Evolutionary conservation across 2,888 invertebrate genomes (phyloP), one percentile per base, ranked within the genome.

Genomic region (Argyra leucocephala): DNA sequence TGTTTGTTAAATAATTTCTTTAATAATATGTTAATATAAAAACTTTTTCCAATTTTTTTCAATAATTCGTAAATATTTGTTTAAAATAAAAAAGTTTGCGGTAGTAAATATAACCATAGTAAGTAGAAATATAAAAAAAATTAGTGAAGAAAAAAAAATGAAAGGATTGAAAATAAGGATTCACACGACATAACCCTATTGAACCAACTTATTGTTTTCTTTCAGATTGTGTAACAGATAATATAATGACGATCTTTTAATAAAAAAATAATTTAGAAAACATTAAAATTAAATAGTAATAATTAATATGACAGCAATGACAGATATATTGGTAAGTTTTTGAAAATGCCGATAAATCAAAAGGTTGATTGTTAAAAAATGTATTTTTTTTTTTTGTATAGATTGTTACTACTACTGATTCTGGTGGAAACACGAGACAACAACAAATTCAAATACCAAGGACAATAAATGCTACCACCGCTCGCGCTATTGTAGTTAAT

Each of bases 141-240:
- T 12, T 31, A 7, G 9, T 31, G 7, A 10, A 6, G 31, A 31
- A 31, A 31, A 26, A 37, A 48, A 48, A 48, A 18, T 18, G n/a
- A 48, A 48, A 48, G 48, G 48, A 48, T n/a, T 18, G 48, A 48
- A 48, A 48, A 48, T 48, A 48, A 48, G 48, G 48, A 48, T 48
- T 48, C 48, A 48, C 48, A 48, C 48, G 48, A 48, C 48, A 48
- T 48, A 48, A 48, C 48, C 48, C 48, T 48, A 48, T 48, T 48
- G 48, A 48, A 18, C 12, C 48, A 48, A 48, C n/a, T n/a, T 31
- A 48, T 48, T 48, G 48, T 48, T 48, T 48, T 48, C 48, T 48
- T 48, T 48, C 48, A 48, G 48, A 18, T 48, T 48, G 48, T 48
- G 48, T 48, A 48, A 48, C 48, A 48, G 48, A 48, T 18, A 48